A percentile compares a stretch with the other conserved stretches of the same genome.
These are phyloP conservation scores for Mactra quadrangularis DNA, from an alignment of 1,140 invertebrate species.

Conservation along the genomic window DNA sequence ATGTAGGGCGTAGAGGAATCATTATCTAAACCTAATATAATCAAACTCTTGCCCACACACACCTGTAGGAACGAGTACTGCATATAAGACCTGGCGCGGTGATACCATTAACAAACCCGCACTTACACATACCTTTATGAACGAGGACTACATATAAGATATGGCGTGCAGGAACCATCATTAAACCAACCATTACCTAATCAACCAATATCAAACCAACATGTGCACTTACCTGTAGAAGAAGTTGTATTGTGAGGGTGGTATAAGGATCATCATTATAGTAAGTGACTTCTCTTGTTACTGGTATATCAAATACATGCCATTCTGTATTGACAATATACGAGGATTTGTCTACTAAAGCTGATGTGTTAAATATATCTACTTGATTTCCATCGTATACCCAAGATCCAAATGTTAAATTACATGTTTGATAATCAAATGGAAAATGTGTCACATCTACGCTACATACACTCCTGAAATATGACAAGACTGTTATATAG, in stretches of 20 bases:
- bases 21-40: too few relatives aligned
- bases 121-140: too few relatives aligned
- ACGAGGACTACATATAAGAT: too few relatives aligned
- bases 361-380: constrained; percentile 85
- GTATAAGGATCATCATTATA: constrained; percentile 84
- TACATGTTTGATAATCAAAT: constrained; percentile 89
- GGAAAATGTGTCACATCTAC: constrained; percentile 93
- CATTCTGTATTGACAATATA: constrained; percentile 87
- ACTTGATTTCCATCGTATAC: constrained; percentile 79
- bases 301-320: constrained; percentile 83
- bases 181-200: too few relatives aligned
- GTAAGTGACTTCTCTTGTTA: constrained; percentile 65
- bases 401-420: constrained; percentile 83
- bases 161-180: too few relatives aligned
- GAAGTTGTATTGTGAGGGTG: background rate
- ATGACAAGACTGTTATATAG: background rate
- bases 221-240: constrained; percentile 34
- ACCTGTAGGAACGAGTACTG: too few relatives aligned
- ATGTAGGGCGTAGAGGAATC: too few relatives aligned
- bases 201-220: too few relatives aligned
- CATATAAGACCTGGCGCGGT: too few relatives aligned
- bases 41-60: too few relatives aligned
- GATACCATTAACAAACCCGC: too few relatives aligned
- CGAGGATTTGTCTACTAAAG: constrained; percentile 85
- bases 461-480: constrained; percentile 89